phyloP scores from a whole-genome alignment of 1,140 invertebrate species.

The Onthophagus taurus region DNA sequence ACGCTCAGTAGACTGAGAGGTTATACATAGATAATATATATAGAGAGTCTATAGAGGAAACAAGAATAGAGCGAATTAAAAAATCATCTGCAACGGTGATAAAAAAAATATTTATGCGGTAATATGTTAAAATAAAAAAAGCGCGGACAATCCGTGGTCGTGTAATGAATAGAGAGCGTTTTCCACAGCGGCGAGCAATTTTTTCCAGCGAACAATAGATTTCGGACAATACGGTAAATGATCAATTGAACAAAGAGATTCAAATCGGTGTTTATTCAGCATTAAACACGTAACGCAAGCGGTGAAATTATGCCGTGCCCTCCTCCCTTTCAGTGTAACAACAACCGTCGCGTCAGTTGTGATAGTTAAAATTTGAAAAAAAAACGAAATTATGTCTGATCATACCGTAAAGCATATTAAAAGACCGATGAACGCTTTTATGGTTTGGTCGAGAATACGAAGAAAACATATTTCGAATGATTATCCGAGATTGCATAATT shows the following conservation, averaged over 20 bases:
- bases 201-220: constrained; percentile 21
- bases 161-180: constrained; percentile 4
- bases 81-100: too few species aligned
- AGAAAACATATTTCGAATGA: constrained; percentile 67
- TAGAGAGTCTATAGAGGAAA: too few species aligned
- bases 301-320: constrained; percentile 9
- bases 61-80: constrained; percentile 9
- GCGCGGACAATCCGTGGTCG: constrained; percentile 4
- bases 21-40: too few species aligned
- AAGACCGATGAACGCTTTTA: constrained; percentile 61
- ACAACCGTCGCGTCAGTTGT: constrained; percentile 1
- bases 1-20: too few species aligned
- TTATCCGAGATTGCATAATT: constrained; percentile 73
- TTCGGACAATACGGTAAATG: constrained; percentile 27
- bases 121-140: too few species aligned
- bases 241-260: constrained; percentile 32
- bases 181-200: constrained; percentile 9
- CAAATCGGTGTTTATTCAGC: constrained; percentile 33
- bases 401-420: constrained; percentile 42
- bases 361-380: not conserved
- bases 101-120: too few species aligned
- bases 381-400: not conserved
- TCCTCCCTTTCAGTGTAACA: constrained; percentile 7
- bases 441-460: constrained; percentile 60
- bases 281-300: constrained; percentile 24